Evolutionary conservation across 2,888 invertebrate species (phyloP).

Genomic region (Hypercompe scribonia): DNA sequence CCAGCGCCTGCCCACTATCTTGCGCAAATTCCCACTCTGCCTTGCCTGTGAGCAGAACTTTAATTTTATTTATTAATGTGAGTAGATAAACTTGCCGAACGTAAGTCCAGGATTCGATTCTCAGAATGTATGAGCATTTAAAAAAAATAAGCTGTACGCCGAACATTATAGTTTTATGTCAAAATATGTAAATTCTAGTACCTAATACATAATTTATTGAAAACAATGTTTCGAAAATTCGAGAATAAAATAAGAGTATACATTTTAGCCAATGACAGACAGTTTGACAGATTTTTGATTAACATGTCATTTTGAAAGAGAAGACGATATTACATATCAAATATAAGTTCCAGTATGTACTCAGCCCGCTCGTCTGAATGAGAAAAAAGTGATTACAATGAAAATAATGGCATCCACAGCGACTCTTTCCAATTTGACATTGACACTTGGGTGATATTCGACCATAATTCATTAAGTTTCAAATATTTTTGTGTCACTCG

Average conservation of each 20-base stretch:
- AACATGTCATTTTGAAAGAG: neutral
- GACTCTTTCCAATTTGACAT: neutral
- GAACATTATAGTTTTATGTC: neutral
- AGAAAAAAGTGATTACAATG: neutral
- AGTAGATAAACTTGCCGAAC: too few relatives aligned
- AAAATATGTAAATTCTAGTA: neutral
- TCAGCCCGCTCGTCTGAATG: neutral
- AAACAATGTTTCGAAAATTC: neutral
- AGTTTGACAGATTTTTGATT: conserved; percentile 3
- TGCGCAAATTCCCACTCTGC: too few relatives aligned
- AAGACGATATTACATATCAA: neutral
- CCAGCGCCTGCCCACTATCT: too few relatives aligned
- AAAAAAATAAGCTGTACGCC: neutral
- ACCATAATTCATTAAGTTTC: too few relatives aligned
- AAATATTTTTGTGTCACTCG: too few relatives aligned
- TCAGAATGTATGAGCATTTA: neutral
- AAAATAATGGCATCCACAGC: neutral
- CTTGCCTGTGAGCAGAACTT: too few relatives aligned
- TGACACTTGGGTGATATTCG: neutral
- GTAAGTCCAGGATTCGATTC: neutral
- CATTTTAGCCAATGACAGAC: neutral
- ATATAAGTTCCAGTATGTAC: neutral
- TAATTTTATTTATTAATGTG: too few relatives aligned
- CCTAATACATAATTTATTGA: neutral
- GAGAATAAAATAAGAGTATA: neutral